Evolutionary conservation across 2,797 vertebrate species (phyloP), one percentile per base, ranked within the genome.

Genomic region (Pangasius djambal): DNA sequence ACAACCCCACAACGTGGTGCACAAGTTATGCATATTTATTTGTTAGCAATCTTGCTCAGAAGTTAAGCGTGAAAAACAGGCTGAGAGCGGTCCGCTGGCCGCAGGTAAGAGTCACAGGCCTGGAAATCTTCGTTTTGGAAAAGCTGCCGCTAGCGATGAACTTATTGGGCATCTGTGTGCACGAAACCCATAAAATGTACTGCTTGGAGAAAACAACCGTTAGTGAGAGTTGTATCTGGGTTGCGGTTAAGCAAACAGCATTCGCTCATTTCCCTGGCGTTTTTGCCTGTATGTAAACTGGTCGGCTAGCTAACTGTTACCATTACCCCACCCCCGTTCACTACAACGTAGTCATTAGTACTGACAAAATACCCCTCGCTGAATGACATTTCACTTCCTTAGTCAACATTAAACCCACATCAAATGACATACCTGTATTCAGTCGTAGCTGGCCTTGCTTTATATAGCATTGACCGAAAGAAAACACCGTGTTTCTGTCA

Each of bases 381-480:
- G 75, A 74, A 69, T 15, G 37, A 57, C 61, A 34, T 70, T 83
- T 85, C 37, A 85, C 12, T 25, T 0, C 1, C 18, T 8, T n/a
- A 70, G 18, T n/a, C 10, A 67, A 59, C 67, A 9, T 28, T 75
- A 87, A 67, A 40, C 12, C 16, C 65, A 86, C 28, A 34, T 4
- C 6, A 31, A 25, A 34, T 31, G 0, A 82, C 95, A 93, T 94
- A 96, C 96, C 95, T 96, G 93, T 88, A 95, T 92, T 93, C 90
- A 94, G 93, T 95, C 92, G 94, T 92, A 91, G 93, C 92, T 92
- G 94, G 92, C 91, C 93, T 94, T 95, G 94, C 93, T 94, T 94
- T 95, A 95, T 93, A 95, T 94, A 94, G 96, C 96, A 97, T 96
- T 95, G 96, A 97, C 95, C 94, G 96, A 92, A 94, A 94, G 94